Percentiles rank a stretch among this genome's conserved stretches.
Evolutionary conservation across 2,888 invertebrate genomes (phyloP).

Genomic region (Nemapogon koenigi): DNA sequence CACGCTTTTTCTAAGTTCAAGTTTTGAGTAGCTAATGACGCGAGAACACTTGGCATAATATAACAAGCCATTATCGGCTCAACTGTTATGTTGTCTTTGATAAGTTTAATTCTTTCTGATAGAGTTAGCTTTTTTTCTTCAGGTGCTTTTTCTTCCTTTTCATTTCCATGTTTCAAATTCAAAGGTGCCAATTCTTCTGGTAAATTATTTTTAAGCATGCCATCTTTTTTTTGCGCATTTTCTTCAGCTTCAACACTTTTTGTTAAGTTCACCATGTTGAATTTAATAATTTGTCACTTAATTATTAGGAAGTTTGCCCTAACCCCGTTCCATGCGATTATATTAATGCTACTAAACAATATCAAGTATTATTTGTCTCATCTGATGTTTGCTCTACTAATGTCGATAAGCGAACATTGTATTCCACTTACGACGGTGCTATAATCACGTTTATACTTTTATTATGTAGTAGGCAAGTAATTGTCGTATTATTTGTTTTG

Average conservation of each 20-base stretch:
- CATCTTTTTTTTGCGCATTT: slow-evolving; percentile 17
- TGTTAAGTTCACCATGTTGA: slow-evolving; percentile 2
- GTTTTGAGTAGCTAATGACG: slow-evolving; percentile 82
- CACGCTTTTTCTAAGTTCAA: slow-evolving; percentile 85
- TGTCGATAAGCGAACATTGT: too few species aligned
- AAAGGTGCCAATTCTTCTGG: slow-evolving; percentile 33
- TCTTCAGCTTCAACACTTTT: slow-evolving; percentile 10
- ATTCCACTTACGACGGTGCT: too few species aligned
- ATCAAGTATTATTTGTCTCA: neutral
- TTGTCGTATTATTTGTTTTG: neutral
- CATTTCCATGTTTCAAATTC: slow-evolving; percentile 22
- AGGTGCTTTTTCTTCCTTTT: slow-evolving; percentile 17
- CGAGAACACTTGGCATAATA: slow-evolving; percentile 68
- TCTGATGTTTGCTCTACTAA: neutral
- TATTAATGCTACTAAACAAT: too few species aligned
- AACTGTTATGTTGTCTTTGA: slow-evolving; percentile 68
- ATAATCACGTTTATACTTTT: neutral
- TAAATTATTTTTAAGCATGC: slow-evolving; percentile 16
- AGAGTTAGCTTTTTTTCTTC: slow-evolving; percentile 27
- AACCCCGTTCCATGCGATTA: too few species aligned
- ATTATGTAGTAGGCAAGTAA: neutral
- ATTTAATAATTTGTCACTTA: too few species aligned
- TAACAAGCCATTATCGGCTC: slow-evolving; percentile 75
- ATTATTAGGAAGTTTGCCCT: too few species aligned
- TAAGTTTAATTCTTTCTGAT: slow-evolving; percentile 34